Evolutionary conservation across 1,140 invertebrate species (phyloP), one percentile per base, ranked within the genome.

Genomic region (Cydia fagiglandana): DNA sequence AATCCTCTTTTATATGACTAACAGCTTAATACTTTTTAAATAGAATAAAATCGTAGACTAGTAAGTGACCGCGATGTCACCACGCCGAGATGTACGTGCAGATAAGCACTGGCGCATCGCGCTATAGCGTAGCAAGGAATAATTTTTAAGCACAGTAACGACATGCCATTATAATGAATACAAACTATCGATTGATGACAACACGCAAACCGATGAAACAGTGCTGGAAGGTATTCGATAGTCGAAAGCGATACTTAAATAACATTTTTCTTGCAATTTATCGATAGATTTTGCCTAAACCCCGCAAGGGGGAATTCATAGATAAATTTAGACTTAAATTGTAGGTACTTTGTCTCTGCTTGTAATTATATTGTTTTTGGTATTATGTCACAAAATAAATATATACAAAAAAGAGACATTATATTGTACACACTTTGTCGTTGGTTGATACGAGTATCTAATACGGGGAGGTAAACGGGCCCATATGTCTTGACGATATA

Each of bases 141-240:
- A 77, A 75, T 77, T 79, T 82, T 82, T 79, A 84, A 84, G 78
- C 80, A 81, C 78, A 82, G 75, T 76, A 74, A 74, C 76, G 78
- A 81, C 86, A 85, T 86, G 84, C 84, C 81, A 86, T 86, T 84
- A 82, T 84, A 83, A 86, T 83, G 81, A 82, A 86, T 81, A 83
- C 78, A 78, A 78, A 82, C 76, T 84, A 87, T 87, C 80, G 83
- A 87, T 86, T 85, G 64, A 64, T 50, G 73, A 84, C 76, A 73
- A 75, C 86, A 87, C 86, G 86, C 86, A 77, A 87, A 70, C 70
- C 73, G 41, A 53, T 75, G 56, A 41, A 53, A 74, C 73, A 53
- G 73, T 53, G 73, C n/a, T 38, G 73, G 2, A 17, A 12, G 20
- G 34, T 17, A 45, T 15, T 45, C 34, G 66, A 41, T 45, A 41